These are phyloP conservation scores for Anastrepha ludens DNA, from an alignment of 1,140 invertebrate genomes.

Conservation along the genomic window DNA sequence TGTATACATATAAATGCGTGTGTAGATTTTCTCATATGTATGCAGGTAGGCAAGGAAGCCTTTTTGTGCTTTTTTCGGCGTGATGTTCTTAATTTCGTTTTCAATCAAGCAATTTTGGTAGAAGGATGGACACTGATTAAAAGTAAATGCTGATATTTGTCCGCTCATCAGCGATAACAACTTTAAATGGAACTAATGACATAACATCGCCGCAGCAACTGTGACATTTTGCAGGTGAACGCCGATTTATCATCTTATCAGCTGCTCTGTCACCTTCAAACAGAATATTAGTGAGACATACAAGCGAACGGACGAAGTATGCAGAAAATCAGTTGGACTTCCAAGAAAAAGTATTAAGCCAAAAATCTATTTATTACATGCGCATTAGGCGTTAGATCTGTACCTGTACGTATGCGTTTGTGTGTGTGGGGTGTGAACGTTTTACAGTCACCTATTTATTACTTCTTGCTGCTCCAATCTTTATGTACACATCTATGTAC, in stretches of 20 bases:
- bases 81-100: not conserved
- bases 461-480: not conserved
- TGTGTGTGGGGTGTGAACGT: not conserved
- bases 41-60: not conserved
- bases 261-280: not conserved
- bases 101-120: not conserved
- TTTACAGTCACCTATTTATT: not conserved
- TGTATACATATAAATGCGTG: too few species aligned
- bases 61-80: not conserved
- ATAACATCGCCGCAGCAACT: not conserved
- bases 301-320: not conserved
- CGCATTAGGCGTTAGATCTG: constrained; percentile 1
- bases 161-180: constrained; percentile 21
- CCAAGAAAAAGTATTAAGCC: constrained; percentile 12
- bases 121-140: constrained; percentile 13
- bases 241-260: constrained; percentile 41
- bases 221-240: constrained; percentile 32
- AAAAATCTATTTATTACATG: not conserved
- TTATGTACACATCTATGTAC: not conserved
- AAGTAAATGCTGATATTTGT: not conserved
- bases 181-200: not conserved
- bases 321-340: not conserved
- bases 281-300: not conserved
- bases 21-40: too few species aligned
- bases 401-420: not conserved